Base-by-base conservation (phyloP, 2,888 invertebrate genomes). In the Myopa tessellatipennis region DNA sequence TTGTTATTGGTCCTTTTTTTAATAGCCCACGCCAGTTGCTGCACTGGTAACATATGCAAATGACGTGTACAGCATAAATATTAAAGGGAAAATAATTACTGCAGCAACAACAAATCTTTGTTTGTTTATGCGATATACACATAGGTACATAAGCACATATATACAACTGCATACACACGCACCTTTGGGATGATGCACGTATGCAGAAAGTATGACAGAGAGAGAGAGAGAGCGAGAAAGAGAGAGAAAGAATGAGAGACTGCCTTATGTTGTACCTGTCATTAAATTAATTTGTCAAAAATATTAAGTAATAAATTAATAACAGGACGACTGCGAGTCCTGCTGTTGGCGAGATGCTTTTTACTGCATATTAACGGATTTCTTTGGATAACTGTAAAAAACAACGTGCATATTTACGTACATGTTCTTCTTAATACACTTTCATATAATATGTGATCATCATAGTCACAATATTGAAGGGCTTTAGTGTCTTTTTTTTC, bases 261-360 rank as follows among this genome's bases (percentile, higher is more conserved):
- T 67, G 67, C 38, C 40, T 38, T 67, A 14, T 40, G 67, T 45
- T 50, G 78, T 77, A 79, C 65, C 81, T 83, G 85, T 85, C 85
- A 87, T 87, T 87, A 85, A 86, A 86, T 87, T 86, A 86, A 86
- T 86, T 87, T 87, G 85, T 87, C 87, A 87, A 87, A 86, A 83
- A 84, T 85, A 83, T 82, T 85, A 86, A 86, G 85, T 85, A 85
- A 85, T 86, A 86, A 85, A 85, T 86, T 86, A 85, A 75, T 55
- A 14, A 36, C 34, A 65, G 65, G 36, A 14, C 65, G 34, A 65
- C 38, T n/a, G n/a, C 61, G 45, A 45, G 10, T 45, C 7, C 45
- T 3, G 45, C 45, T 45, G 45, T 45, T 45, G 3, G 0, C 1
- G 45, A 6, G 7, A 45, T 8, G 45, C 7, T 45, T 45, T 45